Percentiles rank a stretch among this genome's conserved stretches.
Evolutionary conservation across 2,888 invertebrate genomes (phyloP).

Genomic region (Penaeus monodon): DNA sequence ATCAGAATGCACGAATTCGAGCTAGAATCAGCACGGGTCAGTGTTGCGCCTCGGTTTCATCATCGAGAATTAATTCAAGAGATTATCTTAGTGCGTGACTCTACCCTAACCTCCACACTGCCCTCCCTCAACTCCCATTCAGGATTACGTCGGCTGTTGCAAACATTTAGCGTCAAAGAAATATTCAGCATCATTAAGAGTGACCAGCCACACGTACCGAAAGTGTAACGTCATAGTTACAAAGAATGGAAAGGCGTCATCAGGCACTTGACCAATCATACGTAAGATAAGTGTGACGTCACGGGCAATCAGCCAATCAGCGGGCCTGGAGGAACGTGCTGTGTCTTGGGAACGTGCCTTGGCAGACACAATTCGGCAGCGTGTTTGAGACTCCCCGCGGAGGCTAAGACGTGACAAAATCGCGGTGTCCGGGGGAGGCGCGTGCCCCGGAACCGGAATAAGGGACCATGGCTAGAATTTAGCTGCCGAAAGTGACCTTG

Average conservation of each 20-base stretch:
- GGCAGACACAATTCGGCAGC: constrained; percentile 12
- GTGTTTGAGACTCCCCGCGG: constrained; percentile 13
- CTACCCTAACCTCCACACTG: not conserved
- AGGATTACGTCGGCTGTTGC: too few species aligned
- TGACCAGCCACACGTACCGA: too few species aligned
- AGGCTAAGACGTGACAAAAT: constrained; percentile 35
- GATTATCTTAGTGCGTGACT: constrained; percentile 25
- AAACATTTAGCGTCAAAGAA: not conserved
- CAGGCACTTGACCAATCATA: constrained; percentile 2
- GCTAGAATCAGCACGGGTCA: too few species aligned
- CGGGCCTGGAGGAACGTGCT: constrained; percentile 5
- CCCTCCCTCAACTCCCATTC: not conserved
- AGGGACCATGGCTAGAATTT: constrained; percentile 14
- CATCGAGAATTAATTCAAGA: constrained; percentile 32
- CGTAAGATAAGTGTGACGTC: constrained; percentile 20
- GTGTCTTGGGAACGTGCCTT: constrained; percentile 22
- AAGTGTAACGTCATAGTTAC: too few species aligned
- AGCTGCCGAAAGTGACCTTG: too few species aligned
- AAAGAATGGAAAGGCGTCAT: constrained; percentile 1
- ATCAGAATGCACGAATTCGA: too few species aligned
- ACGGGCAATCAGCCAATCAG: not conserved
- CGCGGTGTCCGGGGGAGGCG: constrained; percentile 7
- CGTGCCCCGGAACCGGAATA: constrained; percentile 36
- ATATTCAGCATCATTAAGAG: not conserved
- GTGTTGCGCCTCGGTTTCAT: not conserved